phyloP scores from a whole-genome alignment of 2,797 vertebrate species.

The Alfaro cultratus region DNA sequence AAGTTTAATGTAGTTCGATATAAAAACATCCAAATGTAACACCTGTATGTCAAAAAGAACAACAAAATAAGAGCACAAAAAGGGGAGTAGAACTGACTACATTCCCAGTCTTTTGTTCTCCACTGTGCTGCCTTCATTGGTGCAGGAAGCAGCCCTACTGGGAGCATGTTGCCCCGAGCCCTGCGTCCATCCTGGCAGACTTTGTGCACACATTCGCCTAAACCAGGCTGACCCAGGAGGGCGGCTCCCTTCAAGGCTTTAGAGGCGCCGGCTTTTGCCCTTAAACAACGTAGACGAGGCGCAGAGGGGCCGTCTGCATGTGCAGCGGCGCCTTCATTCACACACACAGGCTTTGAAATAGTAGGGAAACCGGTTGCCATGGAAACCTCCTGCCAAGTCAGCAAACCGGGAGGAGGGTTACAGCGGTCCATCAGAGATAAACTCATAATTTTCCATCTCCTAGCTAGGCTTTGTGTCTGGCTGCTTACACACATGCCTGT shows the following conservation, averaged over 20 bases:
- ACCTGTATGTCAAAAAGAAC: not conserved
- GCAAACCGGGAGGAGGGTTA: conserved; percentile 39
- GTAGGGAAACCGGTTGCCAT: conserved; percentile 53
- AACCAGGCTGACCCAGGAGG: conserved; percentile 21
- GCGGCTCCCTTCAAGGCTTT: conserved; percentile 11
- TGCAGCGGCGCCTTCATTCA: conserved; percentile 18
- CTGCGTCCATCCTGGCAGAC: conserved; percentile 10
- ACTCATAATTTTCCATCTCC: conserved; percentile 52
- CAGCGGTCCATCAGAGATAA: conserved; percentile 54
- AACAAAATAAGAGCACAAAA: not conserved
- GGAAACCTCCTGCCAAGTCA: conserved; percentile 65
- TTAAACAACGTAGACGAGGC: conserved; percentile 24
- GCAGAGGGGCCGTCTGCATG: conserved; percentile 30
- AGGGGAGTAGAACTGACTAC: not conserved
- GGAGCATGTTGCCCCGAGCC: conserved; percentile 49
- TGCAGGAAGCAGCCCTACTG: conserved; percentile 15
- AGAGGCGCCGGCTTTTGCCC: conserved; percentile 32
- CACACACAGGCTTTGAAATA: not conserved
- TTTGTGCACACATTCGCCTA: not conserved
- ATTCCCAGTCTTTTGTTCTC: conserved; percentile 43
- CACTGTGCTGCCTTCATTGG: conserved; percentile 27
- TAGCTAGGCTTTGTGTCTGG: conserved; percentile 68
- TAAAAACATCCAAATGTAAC: not conserved
- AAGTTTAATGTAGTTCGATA: not conserved
- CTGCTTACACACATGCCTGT: conserved; percentile 42